Conservation (phyloP, 2,797 vertebrate genomes). For the Poecilia gillii region DNA sequence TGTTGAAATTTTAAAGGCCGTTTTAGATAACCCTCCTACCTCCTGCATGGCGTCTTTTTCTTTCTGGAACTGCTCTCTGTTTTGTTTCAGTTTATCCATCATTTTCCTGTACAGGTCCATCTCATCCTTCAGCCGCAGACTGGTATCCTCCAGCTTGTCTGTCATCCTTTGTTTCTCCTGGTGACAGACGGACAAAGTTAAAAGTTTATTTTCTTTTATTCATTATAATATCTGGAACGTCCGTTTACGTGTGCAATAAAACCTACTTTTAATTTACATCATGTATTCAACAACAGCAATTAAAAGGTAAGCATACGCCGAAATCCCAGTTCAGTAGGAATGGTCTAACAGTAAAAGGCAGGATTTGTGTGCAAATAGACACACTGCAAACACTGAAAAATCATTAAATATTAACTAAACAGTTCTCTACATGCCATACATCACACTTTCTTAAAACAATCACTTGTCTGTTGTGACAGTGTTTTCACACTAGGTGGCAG, state of each 20-base stretch:
- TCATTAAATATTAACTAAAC: not conserved
- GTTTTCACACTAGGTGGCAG: not conserved
- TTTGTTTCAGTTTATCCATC: constrained; percentile 97
- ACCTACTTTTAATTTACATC: not conserved
- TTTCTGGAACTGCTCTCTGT: constrained; percentile 91
- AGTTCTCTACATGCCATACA: not conserved
- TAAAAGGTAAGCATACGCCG: not conserved
- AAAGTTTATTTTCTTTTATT: not conserved
- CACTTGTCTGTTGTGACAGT: not conserved
- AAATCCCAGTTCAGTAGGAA: not conserved
- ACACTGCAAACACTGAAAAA: not conserved
- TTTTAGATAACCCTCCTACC: constrained; percentile 72
- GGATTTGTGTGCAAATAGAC: not conserved
- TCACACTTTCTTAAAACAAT: not conserved
- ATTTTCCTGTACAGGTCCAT: constrained; percentile 97
- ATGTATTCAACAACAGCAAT: not conserved
- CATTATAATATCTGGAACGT: no score
- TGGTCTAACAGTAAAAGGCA: not conserved
- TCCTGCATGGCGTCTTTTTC: constrained; percentile 96
- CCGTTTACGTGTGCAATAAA: not conserved
- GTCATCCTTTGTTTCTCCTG: constrained; percentile 97
- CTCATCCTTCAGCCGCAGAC: constrained; percentile 94
- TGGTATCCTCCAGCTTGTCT: constrained; percentile 94
- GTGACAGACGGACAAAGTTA: constrained; percentile 9
- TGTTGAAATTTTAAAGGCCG: not conserved